Evolutionary conservation across 2,797 vertebrate species (phyloP).

Genomic region (Chaetophractus vellerosus): DNA sequence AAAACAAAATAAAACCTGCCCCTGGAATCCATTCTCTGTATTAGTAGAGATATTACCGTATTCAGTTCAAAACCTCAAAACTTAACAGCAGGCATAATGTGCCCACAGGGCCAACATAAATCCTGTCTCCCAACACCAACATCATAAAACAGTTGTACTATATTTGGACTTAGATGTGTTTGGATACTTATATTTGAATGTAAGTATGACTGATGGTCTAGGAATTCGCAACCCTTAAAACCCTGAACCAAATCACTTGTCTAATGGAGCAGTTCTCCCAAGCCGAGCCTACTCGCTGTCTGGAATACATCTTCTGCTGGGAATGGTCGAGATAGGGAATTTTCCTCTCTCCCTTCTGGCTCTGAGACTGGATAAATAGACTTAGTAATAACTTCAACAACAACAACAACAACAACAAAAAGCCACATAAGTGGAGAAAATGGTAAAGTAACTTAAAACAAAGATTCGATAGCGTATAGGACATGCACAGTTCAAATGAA

Average conservation of each 20-base stretch:
- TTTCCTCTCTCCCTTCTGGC: constrained; percentile 45
- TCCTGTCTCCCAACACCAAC: constrained; percentile 68
- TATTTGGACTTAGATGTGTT: constrained; percentile 82
- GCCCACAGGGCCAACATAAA: constrained; percentile 66
- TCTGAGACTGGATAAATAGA: constrained; percentile 75
- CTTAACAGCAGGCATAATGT: neutral
- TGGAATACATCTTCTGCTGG: constrained; percentile 72
- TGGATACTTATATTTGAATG: constrained; percentile 83
- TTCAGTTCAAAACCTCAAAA: constrained; percentile 55
- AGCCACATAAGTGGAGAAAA: constrained; percentile 55
- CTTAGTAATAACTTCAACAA: constrained; percentile 62
- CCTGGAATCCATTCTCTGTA: constrained; percentile 49
- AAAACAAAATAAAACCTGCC: neutral
- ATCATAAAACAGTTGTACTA: constrained; percentile 62
- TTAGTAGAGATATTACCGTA: neutral
- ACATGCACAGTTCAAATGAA: neutral
- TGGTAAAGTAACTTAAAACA: constrained; percentile 59
- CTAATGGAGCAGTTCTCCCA: constrained; percentile 56
- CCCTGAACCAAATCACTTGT: constrained; percentile 71
- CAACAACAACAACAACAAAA: constrained; percentile 35
- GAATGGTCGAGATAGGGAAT: constrained; percentile 69
- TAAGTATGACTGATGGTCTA: constrained; percentile 86
- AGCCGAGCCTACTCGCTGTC: constrained; percentile 14
- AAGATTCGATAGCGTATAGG: neutral
- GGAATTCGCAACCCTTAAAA: constrained; percentile 82